phyloP scores from a whole-genome alignment of 2,113 vertebrate species.

The Aphyosemion australe region DNA sequence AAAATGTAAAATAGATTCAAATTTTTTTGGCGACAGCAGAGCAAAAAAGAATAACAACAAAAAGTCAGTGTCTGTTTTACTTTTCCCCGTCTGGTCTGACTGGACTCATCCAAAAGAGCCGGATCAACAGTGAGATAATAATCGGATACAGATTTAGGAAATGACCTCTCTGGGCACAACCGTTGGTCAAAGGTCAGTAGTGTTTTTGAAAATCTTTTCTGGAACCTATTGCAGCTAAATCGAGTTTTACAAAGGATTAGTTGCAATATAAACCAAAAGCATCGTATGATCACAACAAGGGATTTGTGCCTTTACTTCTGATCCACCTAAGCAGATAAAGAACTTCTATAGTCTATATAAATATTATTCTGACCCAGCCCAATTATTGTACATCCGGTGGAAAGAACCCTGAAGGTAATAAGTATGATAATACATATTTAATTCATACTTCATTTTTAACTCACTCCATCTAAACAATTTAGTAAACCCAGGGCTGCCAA shows the following conservation, averaged over 20 bases:
- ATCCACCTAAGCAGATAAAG: conserved; percentile 27
- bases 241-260: conserved; percentile 37
- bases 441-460: no score
- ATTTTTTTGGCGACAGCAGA: no score
- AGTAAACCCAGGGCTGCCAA: no score
- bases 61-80: no score
- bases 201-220: conserved; percentile 8
- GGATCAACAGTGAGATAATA: neutral
- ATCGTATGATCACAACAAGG: neutral
- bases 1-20: no score
- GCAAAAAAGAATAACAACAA: no score
- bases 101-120: neutral
- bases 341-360: conserved; percentile 23
- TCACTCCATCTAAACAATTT: no score
- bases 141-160: neutral
- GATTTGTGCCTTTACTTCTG: conserved; percentile 24
- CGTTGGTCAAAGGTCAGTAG: conserved; percentile 13
- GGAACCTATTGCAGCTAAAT: conserved; percentile 25
- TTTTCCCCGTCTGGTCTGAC: no score
- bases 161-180: neutral
- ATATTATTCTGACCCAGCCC: neutral
- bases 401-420: no score
- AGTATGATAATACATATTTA: no score
- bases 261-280: conserved; percentile 28
- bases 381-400: no score